A percentile compares a stretch with the other conserved stretches of the same genome.
phyloP scores from a whole-genome alignment of 2,113 vertebrate genomes.

The Pagrus major region DNA sequence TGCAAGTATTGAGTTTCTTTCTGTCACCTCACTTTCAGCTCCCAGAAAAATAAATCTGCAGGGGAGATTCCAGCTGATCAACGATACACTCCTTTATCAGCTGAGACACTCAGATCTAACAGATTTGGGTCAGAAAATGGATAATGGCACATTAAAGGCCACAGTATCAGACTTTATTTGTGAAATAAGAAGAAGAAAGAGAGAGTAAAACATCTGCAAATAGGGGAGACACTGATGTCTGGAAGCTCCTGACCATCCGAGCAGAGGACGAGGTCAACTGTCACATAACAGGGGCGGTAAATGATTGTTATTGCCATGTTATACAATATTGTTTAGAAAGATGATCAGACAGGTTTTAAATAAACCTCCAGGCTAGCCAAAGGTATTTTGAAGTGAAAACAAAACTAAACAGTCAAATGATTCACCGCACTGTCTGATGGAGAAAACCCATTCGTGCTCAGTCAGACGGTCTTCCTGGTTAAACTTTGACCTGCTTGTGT shows the following conservation, averaged over 20 bases:
- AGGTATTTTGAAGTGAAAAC: background rate
- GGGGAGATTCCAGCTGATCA: slow-evolving; percentile 51
- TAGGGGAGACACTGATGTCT: too few species aligned
- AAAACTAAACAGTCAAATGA: background rate
- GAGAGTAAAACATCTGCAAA: too few species aligned
- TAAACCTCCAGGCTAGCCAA: background rate
- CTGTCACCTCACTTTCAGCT: slow-evolving; percentile 40
- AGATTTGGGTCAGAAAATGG: slow-evolving; percentile 15
- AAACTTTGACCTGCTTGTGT: background rate
- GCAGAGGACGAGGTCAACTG: too few species aligned
- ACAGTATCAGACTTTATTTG: background rate
- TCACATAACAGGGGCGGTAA: too few species aligned
- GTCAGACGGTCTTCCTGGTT: background rate
- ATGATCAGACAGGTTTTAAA: background rate
- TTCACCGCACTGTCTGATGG: background rate
- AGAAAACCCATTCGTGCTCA: background rate
- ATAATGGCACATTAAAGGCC: background rate
- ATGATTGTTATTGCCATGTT: too few species aligned
- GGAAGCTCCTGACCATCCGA: too few species aligned
- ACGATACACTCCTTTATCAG: slow-evolving; percentile 26
- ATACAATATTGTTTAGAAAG: background rate
- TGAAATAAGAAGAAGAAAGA: too few species aligned
- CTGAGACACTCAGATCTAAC: slow-evolving; percentile 1
- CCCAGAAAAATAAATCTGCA: slow-evolving; percentile 59
- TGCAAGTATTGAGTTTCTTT: slow-evolving; percentile 66